These are phyloP conservation scores for Taurulus bubalis DNA, from an alignment of 2,113 vertebrate species.

Conservation along the genomic window DNA sequence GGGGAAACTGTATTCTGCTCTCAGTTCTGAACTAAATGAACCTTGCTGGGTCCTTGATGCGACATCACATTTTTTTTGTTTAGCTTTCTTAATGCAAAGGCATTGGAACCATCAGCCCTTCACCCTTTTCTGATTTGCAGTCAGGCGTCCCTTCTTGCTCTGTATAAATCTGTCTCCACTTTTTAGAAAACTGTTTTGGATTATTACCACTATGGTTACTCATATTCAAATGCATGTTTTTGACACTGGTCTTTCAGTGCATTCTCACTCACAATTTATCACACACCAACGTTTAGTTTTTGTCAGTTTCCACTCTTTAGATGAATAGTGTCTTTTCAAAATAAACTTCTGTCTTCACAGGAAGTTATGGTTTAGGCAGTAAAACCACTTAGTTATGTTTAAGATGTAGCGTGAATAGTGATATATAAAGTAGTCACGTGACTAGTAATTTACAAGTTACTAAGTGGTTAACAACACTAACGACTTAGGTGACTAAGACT, in stretches of 20 bases:
- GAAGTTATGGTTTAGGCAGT: background rate
- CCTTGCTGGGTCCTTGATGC: constrained; percentile 37
- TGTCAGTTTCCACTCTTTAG: background rate
- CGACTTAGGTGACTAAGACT: background rate
- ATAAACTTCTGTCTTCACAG: background rate
- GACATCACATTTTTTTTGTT: constrained; percentile 32
- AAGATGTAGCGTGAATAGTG: background rate
- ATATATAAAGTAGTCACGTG: background rate
- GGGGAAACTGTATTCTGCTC: constrained; percentile 24
- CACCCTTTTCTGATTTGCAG: constrained; percentile 15
- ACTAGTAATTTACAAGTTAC: background rate
- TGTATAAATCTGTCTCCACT: background rate
- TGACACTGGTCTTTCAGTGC: background rate
- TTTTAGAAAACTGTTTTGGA: background rate
- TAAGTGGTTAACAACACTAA: background rate
- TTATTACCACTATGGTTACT: background rate
- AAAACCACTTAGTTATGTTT: background rate
- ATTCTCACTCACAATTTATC: background rate
- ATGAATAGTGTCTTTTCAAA: background rate
- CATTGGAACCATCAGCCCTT: background rate
- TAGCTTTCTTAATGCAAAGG: constrained; percentile 34
- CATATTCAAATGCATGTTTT: background rate
- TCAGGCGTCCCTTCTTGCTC: constrained; percentile 13
- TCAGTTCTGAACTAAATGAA: constrained; percentile 53
- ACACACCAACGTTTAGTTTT: background rate